phyloP scores from a whole-genome alignment of 2,797 vertebrate species.

The Danio jaintianensis region DNA sequence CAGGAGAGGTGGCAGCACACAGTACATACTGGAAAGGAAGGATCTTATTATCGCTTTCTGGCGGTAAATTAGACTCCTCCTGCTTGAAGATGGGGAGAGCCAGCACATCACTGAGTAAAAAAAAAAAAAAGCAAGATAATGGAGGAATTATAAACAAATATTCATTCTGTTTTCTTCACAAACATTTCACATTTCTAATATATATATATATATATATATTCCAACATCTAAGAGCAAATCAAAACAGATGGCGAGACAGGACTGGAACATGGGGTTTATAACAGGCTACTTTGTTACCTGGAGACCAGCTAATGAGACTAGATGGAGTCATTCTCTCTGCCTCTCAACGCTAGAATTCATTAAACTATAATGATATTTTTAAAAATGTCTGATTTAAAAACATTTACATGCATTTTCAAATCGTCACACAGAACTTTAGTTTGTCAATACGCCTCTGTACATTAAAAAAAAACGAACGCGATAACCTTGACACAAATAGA shows the following conservation, averaged over 20 bases:
- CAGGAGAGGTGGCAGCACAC: slow-evolving; percentile 95
- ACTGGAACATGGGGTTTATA: slow-evolving; percentile 30
- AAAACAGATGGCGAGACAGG: slow-evolving; percentile 14
- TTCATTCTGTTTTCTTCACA: neutral
- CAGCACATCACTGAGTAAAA: slow-evolving; percentile 90
- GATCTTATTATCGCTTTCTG: slow-evolving; percentile 91
- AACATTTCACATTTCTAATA: too few species aligned
- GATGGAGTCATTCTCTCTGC: neutral
- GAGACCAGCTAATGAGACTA: slow-evolving; percentile 22
- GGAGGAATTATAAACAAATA: neutral
- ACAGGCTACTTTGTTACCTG: slow-evolving; percentile 15
- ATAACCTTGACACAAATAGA: neutral
- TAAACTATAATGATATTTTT: neutral
- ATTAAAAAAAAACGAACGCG: neutral
- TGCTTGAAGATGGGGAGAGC: slow-evolving; percentile 99
- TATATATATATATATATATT: neutral
- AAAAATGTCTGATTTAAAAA: neutral
- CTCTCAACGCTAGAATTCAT: neutral
- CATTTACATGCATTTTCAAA: neutral
- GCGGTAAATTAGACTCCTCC: slow-evolving; percentile 94
- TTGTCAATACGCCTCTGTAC: neutral
- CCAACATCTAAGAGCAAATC: slow-evolving; percentile 15
- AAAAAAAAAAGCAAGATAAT: neutral
- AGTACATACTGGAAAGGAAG: slow-evolving; percentile 98
- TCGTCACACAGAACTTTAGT: neutral